A percentile compares a stretch with the other conserved stretches of the same genome.
These are phyloP conservation scores for Loriculus beryllinus DNA, from an alignment of 2,797 vertebrate species.

Conservation along the genomic window DNA sequence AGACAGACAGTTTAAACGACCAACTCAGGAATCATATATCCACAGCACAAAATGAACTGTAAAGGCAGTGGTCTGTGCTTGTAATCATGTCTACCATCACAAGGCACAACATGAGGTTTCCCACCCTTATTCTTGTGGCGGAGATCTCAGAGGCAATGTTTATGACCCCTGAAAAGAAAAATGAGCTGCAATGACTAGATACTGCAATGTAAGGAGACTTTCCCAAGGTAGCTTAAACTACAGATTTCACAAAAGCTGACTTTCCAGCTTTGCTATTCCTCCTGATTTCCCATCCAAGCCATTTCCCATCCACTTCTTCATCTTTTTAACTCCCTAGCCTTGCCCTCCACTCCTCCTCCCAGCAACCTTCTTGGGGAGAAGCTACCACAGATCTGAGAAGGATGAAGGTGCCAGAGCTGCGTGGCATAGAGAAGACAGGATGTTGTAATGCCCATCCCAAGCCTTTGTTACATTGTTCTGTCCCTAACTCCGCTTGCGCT, in stretches of 20 bases:
- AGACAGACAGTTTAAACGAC: background rate
- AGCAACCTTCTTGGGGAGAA: background rate
- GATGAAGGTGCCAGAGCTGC: background rate
- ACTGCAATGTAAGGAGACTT: background rate
- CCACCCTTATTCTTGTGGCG: background rate
- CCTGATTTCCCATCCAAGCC: background rate
- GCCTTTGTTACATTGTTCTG: background rate
- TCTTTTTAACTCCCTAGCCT: background rate
- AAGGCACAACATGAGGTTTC: background rate
- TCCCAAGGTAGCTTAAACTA: background rate
- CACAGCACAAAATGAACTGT: background rate
- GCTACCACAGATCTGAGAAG: background rate
- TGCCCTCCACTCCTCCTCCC: background rate
- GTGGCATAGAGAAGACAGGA: background rate
- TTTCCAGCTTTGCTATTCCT: background rate
- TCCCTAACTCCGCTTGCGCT: background rate
- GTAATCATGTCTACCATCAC: background rate
- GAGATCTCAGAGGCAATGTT: background rate
- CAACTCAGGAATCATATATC: accelerated
- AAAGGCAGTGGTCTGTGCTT: background rate
- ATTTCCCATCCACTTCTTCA: background rate
- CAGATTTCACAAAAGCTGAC: background rate
- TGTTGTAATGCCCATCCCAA: background rate
- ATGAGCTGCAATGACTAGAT: background rate
- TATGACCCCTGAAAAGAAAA: background rate